phyloP scores from a whole-genome alignment of 23 tunicate species.

The Oikopleura dioica region DNA sequence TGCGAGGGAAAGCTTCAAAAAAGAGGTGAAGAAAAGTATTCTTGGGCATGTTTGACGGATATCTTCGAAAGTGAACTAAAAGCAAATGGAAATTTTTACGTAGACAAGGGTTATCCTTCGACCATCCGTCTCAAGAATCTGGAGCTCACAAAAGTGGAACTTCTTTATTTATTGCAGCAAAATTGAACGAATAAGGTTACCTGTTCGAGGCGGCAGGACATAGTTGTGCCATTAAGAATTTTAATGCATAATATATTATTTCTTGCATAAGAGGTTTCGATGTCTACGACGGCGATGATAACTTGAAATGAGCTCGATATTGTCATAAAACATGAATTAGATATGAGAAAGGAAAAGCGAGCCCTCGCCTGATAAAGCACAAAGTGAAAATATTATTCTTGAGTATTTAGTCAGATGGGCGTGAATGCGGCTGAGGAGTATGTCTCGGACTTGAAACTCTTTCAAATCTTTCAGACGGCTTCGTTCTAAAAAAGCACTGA shows the following conservation, averaged over 20 bases:
- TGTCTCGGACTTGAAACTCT: neutral
- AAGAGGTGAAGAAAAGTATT: too few relatives aligned
- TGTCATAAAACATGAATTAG: neutral
- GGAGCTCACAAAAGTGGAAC: too few relatives aligned
- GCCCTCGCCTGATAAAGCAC: neutral
- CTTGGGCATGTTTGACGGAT: too few relatives aligned
- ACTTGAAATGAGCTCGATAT: too few relatives aligned
- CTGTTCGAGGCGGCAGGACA: neutral
- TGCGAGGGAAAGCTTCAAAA: too few relatives aligned
- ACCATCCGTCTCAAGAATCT: too few relatives aligned
- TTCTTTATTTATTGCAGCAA: too few relatives aligned
- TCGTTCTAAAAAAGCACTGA: conserved; percentile 1
- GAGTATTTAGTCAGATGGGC: neutral
- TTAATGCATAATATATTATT: neutral
- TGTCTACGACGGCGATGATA: neutral
- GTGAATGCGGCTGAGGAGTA: neutral
- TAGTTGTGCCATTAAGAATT: neutral
- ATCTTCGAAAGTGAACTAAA: too few relatives aligned
- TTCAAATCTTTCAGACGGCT: neutral
- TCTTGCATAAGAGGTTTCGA: conserved; percentile 10
- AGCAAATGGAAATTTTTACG: too few relatives aligned
- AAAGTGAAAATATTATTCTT: neutral
- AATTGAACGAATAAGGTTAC: too few relatives aligned
- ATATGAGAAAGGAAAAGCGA: neutral
- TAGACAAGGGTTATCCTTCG: too few relatives aligned